These are phyloP conservation scores for Tipula vernalis DNA, from an alignment of 2,888 invertebrate species.

Conservation along the genomic window DNA sequence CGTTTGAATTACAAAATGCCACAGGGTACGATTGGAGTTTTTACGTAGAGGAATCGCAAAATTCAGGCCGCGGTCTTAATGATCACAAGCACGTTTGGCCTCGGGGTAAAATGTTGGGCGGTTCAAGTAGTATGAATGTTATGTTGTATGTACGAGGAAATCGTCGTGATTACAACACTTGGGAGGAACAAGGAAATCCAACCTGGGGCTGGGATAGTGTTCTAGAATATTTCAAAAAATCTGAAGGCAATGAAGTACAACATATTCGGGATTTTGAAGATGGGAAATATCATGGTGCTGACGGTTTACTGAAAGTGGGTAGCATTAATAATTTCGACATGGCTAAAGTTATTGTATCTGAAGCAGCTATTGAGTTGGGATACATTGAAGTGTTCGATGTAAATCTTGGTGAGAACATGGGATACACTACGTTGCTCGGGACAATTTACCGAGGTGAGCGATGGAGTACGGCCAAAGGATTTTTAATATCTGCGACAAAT, in stretches of 20 bases:
- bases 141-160: conserved; percentile 54
- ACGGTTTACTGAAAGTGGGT: conserved; percentile 39
- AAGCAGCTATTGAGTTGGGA: conserved; percentile 38
- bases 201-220: conserved; percentile 66
- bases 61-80: conserved; percentile 21
- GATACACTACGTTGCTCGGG: conserved; percentile 31
- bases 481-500: conserved; percentile 41
- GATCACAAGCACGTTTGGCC: conserved; percentile 22
- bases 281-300: conserved; percentile 29
- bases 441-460: conserved; percentile 49
- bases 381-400: conserved; percentile 17
- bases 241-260: conserved; percentile 50
- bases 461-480: conserved; percentile 61
- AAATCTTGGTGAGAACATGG: conserved; percentile 15
- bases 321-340: conserved; percentile 26
- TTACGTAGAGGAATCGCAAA: conserved; percentile 22
- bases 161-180: conserved; percentile 48
- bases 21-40: conserved; percentile 23
- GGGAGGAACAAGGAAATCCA: conserved; percentile 45
- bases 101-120: conserved; percentile 10
- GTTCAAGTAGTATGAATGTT: conserved; percentile 38
- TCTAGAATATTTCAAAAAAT: conserved; percentile 68
- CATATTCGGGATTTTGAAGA: conserved; percentile 13
- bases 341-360: conserved; percentile 31
- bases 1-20: not conserved